Evolutionary conservation across 2,888 invertebrate species (phyloP), one percentile per base, ranked within the genome.

Genomic region (Isoperla grammatica): DNA sequence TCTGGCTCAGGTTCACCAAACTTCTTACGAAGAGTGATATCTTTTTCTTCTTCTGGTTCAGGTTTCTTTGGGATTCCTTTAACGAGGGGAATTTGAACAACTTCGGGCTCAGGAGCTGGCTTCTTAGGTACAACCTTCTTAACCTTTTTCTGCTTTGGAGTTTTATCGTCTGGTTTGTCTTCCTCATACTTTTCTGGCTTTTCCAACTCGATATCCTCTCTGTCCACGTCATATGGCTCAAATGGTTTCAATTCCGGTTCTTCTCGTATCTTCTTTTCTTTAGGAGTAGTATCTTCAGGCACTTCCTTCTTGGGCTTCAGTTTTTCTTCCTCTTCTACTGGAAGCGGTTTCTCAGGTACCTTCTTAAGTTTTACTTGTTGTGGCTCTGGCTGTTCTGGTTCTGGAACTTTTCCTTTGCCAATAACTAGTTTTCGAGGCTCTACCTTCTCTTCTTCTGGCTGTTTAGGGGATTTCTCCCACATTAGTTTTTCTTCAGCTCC

Each of bases 321-420:
- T 69, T 60, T 69, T 67, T 2, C 2, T 69, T 69, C 69, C 15
- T 71, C 70, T 56, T 70, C 70, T 8, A 57, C 64, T 23, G 37
- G 58, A n/a, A 50, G 17, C 9, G 59, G 37, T 56, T 62, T 79
- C 55, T 73, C 68, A 1, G 79, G 78, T 57, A 76, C 73, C 68
- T 81, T 81, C 68, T 79, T 82, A 11, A 82, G 70, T 35, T 73
- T 75, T 0, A 82, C 71, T 37, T 69, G 71, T 65, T 78, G 77
- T 15, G 71, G 67, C 9, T 71, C 59, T 17, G 55, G 23, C 40
- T 60, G 15, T 35, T 57, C 62, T 12, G 49, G 46, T 50, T 65
- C 39, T 3, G 74, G 72, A 64, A 75, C 70, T 66, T 79, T 58
- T 12, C 62, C 61, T 61, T 65, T 62, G 22, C 61, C 59, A 19